A percentile compares a stretch with the other conserved stretches of the same genome.
These are phyloP conservation scores for Acleris cristana DNA, from an alignment of 2,888 invertebrate species.

Conservation along the genomic window DNA sequence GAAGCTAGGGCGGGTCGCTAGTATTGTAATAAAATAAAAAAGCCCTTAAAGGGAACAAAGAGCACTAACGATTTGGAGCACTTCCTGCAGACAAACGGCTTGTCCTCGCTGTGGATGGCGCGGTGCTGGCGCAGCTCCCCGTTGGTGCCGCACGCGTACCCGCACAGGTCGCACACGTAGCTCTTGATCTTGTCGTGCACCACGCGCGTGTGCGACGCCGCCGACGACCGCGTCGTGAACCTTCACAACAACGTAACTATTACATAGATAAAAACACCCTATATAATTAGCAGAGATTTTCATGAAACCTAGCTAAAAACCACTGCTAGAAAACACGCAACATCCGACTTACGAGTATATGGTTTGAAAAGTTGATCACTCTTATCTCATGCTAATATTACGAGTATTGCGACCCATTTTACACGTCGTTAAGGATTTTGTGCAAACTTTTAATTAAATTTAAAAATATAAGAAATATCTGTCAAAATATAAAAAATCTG, in stretches of 20 bases:
- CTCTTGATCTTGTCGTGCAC: constrained; percentile 83
- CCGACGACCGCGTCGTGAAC: constrained; percentile 81
- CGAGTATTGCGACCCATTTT: too few relatives aligned
- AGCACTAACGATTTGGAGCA: constrained; percentile 75
- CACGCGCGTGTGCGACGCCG: constrained; percentile 78
- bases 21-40: too few relatives aligned
- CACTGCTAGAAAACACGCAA: too few relatives aligned
- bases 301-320: too few relatives aligned
- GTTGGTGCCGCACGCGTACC: constrained; percentile 83
- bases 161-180: constrained; percentile 83
- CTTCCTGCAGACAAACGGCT: constrained; percentile 77
- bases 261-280: too few relatives aligned
- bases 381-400: too few relatives aligned
- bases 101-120: constrained; percentile 83
- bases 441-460: neutral
- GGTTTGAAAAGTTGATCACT: too few relatives aligned
- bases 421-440: neutral
- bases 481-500: too few relatives aligned
- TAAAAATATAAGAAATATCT: too few relatives aligned
- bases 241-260: constrained; percentile 47
- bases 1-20: too few relatives aligned
- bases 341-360: too few relatives aligned
- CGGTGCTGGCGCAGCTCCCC: constrained; percentile 83
- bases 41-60: neutral
- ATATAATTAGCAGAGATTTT: too few relatives aligned